Base-by-base conservation (phyloP, 2,113 vertebrate genomes). In the Macquaria australasica region DNA sequence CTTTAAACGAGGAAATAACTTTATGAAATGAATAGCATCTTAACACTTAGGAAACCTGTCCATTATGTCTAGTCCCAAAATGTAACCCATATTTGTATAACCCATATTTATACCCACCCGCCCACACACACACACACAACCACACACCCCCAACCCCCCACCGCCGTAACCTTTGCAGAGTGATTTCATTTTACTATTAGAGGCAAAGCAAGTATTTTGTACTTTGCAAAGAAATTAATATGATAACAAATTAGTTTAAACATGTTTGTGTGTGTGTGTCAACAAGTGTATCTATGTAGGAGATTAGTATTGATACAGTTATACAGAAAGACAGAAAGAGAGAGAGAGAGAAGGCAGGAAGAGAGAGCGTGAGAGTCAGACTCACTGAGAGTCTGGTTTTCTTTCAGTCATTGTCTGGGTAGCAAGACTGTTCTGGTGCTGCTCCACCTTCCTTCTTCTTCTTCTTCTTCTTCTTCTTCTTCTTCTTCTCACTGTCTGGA, bases 401-500 rank as follows among this genome's bases (percentile, higher is more conserved):
- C 82, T 88, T 88, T 91, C 86, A 90, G 73, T 87, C 85, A 55
- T 83, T 92, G 81, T 90, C 89, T 86, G 81, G 63, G 71, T 81
- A 77, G 79, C 71, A 84, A 81, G 72, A 72, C 69, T 86, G 78
- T 62, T 83, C 83, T 83, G 87, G 77, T 81, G 82, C 69, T 76
- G 80, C 88, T 86, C 79, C 86, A 86, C 82, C 82, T 88, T 78
- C 34, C 34, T 34, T 39, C 39, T 39, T 39, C 39, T 39, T 39
- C 39, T 39, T 79, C 77, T 41, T 80, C 84, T 77, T 75, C 48
- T 7, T 48, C 37, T 84, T 81, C 28, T 80, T 82, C n/a, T n/a
- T n/a, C n/a, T n/a, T n/a, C n/a, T n/a, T 80, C 79, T 87, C 84
- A 80, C 82, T 80, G 83, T 87, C 84, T 94, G 87, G 87, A 89